Evolutionary conservation across 2,113 vertebrate species (phyloP).

Genomic region (Plotosus lineatus): DNA sequence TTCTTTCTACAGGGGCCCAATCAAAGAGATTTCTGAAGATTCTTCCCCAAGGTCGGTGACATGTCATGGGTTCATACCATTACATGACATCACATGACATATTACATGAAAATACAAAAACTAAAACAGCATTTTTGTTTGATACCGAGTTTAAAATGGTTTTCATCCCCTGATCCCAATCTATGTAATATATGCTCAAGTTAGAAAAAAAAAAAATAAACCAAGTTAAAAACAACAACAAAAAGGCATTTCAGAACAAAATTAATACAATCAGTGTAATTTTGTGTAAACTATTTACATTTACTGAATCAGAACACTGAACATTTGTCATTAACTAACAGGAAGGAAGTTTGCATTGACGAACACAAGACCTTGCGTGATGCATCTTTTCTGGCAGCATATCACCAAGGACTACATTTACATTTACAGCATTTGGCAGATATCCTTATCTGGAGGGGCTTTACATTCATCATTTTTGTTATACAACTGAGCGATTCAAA

Average conservation of each 20-base stretch:
- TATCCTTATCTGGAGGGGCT: too few relatives aligned
- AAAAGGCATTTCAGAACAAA: not conserved
- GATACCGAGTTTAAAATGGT: not conserved
- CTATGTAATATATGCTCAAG: not conserved
- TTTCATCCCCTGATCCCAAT: not conserved
- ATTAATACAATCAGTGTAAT: not conserved
- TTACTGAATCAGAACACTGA: slow-evolving; percentile 17
- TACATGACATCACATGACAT: too few relatives aligned
- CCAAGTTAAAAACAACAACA: too few relatives aligned
- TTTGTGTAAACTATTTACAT: not conserved
- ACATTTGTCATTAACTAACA: not conserved
- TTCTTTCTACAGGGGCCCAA: not conserved
- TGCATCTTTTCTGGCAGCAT: too few relatives aligned
- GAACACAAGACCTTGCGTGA: too few relatives aligned
- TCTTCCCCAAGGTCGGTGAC: not conserved
- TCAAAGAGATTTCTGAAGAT: not conserved
- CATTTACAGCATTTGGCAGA: too few relatives aligned
- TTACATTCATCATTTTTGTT: too few relatives aligned
- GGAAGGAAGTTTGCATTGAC: too few relatives aligned
- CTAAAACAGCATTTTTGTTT: not conserved
- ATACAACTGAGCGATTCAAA: too few relatives aligned
- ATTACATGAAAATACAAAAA: too few relatives aligned
- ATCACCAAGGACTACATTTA: too few relatives aligned
- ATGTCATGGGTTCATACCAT: too few relatives aligned
- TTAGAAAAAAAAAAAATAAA: not conserved